Base-by-base conservation (phyloP, 2,888 invertebrate genomes). In the Mythimna impura region DNA sequence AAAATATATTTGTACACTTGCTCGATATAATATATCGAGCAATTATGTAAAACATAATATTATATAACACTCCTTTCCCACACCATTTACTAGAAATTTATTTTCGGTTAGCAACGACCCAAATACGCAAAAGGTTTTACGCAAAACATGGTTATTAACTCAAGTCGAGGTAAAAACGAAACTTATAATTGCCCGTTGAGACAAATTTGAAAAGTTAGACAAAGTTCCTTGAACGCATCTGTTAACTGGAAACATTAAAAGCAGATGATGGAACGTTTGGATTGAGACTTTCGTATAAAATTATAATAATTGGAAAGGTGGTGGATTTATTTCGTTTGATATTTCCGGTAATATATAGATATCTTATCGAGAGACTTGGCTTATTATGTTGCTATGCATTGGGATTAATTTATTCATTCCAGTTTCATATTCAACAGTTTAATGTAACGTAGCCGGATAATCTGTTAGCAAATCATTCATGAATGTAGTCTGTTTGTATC, bases 131-230 rank as follows among this genome's bases (percentile, higher is more conserved):
- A 71, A 72, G 57, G 34, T 9, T 64, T 79, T 65, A 58, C 25
- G 10, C 65, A 71, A 81, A 74, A 75, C 71, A 75, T 34, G 60
- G 66, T 86, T 86, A 84, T 76, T 78, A 86, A 86, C 74, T 77
- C 52, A 65, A 58, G 54, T 66, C 54, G 63, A 78, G 79, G 82
- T 84, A 81, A 77, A 80, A 85, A 78, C 71, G 64, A 88, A 92
- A 92, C 90, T 91, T 91, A 86, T 92, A 92, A 93, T 92, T 93
- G 90, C 89, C 87, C 87, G 86, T 84, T 86, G 88, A 87, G 91
- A 91, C 89, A 90, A 91, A 92, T 92, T 91, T 78, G 88, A 84
- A 91, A 91, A 92, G 89, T 92, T 92, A 47, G n/a, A 25, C 71
- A 47, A 86, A 89, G 86, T 88, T 90, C 83, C 71, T 72, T 43